Evolutionary conservation across 2,797 vertebrate species (phyloP).

Genomic region (Buphagus erythrorhynchus): DNA sequence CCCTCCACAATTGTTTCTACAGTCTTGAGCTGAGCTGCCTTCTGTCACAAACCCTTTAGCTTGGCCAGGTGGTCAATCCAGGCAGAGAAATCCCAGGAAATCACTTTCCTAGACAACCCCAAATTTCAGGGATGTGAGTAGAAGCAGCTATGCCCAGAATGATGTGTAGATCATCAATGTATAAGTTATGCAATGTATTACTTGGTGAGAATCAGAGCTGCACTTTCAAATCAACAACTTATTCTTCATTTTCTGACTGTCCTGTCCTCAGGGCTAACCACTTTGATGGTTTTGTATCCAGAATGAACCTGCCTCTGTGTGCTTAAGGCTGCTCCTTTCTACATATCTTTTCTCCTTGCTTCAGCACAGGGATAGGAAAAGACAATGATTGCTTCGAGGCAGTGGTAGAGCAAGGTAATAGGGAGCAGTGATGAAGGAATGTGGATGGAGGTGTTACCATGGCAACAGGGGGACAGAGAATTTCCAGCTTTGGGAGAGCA

Average conservation of each 20-base stretch:
- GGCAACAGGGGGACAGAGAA: slow-evolving; percentile 37
- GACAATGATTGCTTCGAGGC: neutral
- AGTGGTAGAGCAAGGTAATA: neutral
- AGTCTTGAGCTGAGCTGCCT: neutral
- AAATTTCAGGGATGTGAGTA: neutral
- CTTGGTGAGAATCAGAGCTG: neutral
- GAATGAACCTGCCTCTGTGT: neutral
- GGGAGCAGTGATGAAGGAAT: slow-evolving; percentile 12
- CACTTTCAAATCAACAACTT: neutral
- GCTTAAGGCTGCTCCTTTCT: neutral
- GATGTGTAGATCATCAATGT: neutral
- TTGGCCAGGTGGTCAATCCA: neutral
- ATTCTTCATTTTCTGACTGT: neutral
- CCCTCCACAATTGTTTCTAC: neutral
- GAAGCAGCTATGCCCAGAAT: neutral
- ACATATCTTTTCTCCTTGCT: neutral
- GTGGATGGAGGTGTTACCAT: slow-evolving; percentile 54
- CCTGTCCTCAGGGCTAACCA: neutral
- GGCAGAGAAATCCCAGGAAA: neutral
- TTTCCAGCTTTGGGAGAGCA: slow-evolving; percentile 32
- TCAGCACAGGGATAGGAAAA: neutral
- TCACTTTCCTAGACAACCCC: neutral
- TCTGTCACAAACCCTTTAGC: neutral
- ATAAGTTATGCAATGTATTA: neutral
- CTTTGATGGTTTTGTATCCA: neutral